These are phyloP conservation scores for Myiotriccus ornatus DNA, from an alignment of 2,797 vertebrate genomes.

Conservation along the genomic window DNA sequence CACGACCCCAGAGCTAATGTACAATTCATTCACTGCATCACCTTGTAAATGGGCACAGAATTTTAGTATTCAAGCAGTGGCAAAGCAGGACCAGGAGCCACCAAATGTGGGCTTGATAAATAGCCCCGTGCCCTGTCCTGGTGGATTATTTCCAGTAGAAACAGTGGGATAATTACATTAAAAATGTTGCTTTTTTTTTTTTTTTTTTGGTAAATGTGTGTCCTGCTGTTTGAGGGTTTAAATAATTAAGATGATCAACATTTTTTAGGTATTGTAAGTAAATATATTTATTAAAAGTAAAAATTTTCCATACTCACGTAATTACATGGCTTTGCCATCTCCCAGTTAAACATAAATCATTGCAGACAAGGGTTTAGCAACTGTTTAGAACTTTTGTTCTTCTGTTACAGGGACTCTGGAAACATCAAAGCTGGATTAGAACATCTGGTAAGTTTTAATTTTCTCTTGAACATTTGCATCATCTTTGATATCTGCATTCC, in stretches of 20 bases:
- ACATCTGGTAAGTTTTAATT: constrained; percentile 98
- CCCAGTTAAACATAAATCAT: constrained; percentile 58
- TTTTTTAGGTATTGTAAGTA: background rate
- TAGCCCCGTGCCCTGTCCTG: rapidly evolving
- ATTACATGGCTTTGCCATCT: background rate
- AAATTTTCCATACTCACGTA: background rate
- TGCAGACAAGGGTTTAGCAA: constrained; percentile 80
- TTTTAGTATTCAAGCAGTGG: background rate
- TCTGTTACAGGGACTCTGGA: constrained; percentile 90
- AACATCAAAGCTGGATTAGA: constrained; percentile 95
- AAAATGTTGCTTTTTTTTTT: background rate
- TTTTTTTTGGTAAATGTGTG: too few relatives aligned
- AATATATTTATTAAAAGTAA: constrained; percentile 9
- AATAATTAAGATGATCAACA: background rate
- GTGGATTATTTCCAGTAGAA: background rate
- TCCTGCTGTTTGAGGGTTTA: background rate
- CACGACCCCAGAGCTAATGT: background rate
- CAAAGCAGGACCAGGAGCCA: background rate
- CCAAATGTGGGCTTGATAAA: background rate
- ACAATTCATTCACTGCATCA: background rate
- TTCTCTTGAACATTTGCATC: constrained; percentile 85
- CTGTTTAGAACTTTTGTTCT: constrained; percentile 87
- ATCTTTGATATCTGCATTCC: constrained; percentile 91
- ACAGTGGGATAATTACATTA: background rate
- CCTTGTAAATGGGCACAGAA: background rate